Conservation (phyloP, 1,140 invertebrate genomes). For the Lanistes nyassanus region DNA sequence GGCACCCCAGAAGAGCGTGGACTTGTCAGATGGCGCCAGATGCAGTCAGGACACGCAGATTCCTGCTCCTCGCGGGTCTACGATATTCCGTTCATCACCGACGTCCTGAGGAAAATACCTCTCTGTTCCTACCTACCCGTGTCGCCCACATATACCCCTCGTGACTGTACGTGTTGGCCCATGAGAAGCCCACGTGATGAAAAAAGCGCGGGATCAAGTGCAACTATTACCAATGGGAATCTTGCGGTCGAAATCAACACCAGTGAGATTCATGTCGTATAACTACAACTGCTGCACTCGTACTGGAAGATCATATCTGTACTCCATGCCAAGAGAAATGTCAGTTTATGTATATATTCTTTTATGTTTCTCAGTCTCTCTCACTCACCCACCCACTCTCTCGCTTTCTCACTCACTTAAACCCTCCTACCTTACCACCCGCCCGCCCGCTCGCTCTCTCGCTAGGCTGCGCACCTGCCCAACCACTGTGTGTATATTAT, state of each 20-base stretch:
- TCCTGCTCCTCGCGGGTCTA: background rate
- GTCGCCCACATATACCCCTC: background rate
- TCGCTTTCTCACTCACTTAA: no score
- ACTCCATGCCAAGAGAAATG: no score
- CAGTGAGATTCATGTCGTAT: background rate
- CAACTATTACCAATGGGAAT: background rate
- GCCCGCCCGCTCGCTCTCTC: no score
- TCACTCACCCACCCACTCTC: no score
- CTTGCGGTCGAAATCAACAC: background rate
- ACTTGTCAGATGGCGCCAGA: constrained; percentile 46
- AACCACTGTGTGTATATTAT: no score
- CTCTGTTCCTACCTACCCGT: background rate
- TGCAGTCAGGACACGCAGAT: constrained; percentile 16
- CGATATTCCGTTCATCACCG: constrained; percentile 5
- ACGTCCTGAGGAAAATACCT: background rate
- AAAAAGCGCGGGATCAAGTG: background rate
- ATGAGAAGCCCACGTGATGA: background rate
- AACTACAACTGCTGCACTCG: no score
- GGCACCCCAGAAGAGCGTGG: constrained; percentile 48
- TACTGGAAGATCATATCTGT: no score
- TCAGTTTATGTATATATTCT: no score
- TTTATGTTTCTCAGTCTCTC: no score
- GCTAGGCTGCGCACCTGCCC: no score
- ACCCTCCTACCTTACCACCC: no score
- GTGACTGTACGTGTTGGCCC: background rate